Evolutionary conservation across 1,140 invertebrate species (phyloP), one percentile per base, ranked within the genome.

Genomic region (Papilio helenus): DNA sequence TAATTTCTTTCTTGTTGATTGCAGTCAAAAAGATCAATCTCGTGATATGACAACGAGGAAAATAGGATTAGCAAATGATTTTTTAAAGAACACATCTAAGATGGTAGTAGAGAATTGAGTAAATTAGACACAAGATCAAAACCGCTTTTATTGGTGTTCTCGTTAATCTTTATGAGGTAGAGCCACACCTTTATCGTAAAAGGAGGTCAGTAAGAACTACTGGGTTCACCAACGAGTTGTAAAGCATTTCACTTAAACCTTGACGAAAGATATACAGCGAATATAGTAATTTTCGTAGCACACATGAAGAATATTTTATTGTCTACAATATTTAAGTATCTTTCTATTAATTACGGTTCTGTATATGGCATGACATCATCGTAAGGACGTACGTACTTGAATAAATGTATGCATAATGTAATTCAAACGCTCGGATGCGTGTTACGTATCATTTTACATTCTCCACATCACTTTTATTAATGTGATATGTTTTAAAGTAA

Each of bases 371-470:
- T 65, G 61, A 65, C 23, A 29, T 65, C 61, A 65, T 34, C 61
- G 26, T 65, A 65, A 65, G 23, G 61, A 65, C 23, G 23, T 29
- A 65, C 14, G 61, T 65, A 65, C 61, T 65, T 65, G 26, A 65
- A 58, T 58, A 58, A 20, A 65, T 29, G 8, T 26, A 65, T 65
- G 58, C 20, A 65, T 65, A 65, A 65, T 29, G 20, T 65, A 65
- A 65, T 65, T 65, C 58, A 65, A 65, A 65, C 58, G 58, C 58
- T 23, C 58, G 23, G 23, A 29, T 65, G 58, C 58, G 58, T 65
- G 58, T 65, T 26, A 65, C 23, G 29, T 65, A 65, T 65, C 58
- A 29, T 65, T 29, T 65, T 65, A 65, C 16, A 34, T 65, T 65
- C 29, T 65, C 26, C 7, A 16, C 61, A 65, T 65, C 23, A 29